Evolutionary conservation across 2,888 invertebrate species (phyloP).

Genomic region (Gymnosoma rotundatum): DNA sequence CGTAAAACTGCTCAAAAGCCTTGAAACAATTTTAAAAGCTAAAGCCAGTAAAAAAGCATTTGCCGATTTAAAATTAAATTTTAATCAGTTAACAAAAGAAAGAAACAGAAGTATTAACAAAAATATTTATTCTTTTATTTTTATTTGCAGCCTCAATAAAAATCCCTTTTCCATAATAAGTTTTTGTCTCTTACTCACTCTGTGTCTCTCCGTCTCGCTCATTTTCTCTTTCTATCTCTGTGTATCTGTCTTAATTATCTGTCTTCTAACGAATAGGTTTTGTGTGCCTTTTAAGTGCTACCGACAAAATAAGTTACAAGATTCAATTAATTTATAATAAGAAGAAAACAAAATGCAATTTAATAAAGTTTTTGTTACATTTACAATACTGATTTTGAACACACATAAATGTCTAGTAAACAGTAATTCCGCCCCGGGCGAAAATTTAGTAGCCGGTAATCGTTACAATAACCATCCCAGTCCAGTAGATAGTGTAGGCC

Average conservation of each 20-base stretch:
- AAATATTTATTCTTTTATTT: conserved; percentile 8
- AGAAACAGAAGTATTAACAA: not conserved
- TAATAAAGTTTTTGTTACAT: conserved; percentile 63
- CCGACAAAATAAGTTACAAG: not conserved
- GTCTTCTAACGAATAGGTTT: conserved; percentile 41
- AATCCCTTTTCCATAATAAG: conserved; percentile 21
- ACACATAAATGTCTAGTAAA: conserved; percentile 74
- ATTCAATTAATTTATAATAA: conserved; percentile 12
- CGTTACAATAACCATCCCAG: conserved; percentile 70
- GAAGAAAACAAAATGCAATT: conserved; percentile 50
- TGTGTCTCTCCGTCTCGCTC: not conserved
- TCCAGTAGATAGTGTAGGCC: conserved; percentile 59
- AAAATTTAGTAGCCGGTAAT: conserved; percentile 72
- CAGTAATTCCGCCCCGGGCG: conserved; percentile 75
- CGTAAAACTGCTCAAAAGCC: conserved; percentile 33
- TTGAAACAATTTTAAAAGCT: conserved; percentile 10
- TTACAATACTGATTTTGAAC: conserved; percentile 71
- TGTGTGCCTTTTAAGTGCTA: conserved; percentile 65
- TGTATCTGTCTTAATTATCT: not conserved
- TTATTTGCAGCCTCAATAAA: conserved; percentile 46
- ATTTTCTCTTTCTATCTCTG: too few relatives aligned
- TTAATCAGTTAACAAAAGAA: not conserved
- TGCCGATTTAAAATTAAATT: conserved; percentile 36
- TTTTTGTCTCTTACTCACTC: not conserved
- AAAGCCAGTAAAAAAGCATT: conserved; percentile 4